Percentiles rank a stretch among this genome's conserved stretches.
Conservation (phyloP, 1,140 invertebrate genomes). For the Dendrolimus kikuchii region DNA sequence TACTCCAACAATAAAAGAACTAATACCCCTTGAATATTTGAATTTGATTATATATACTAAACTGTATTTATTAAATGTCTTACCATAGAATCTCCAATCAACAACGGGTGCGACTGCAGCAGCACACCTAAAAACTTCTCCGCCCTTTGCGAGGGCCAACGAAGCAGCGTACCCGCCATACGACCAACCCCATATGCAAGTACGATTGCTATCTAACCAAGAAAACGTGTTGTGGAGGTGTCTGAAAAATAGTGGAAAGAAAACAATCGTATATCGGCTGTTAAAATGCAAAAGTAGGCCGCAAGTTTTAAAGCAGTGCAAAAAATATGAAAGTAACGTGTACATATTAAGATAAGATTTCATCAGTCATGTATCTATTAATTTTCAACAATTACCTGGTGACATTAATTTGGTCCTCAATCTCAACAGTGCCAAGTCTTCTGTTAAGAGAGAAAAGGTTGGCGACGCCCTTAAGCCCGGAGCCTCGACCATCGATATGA, state of each 20-base stretch:
- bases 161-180: conserved; percentile 93
- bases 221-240: conserved; percentile 75
- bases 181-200: conserved; percentile 94
- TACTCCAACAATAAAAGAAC: too few relatives aligned
- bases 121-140: conserved; percentile 89
- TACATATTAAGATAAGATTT: too few relatives aligned
- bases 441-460: conserved; percentile 87
- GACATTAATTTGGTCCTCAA: conserved; percentile 83
- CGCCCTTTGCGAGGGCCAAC: conserved; percentile 85
- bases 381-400: too few relatives aligned
- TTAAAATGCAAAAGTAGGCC: too few relatives aligned
- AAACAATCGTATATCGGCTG: too few relatives aligned
- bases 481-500: conserved; percentile 91
- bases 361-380: too few relatives aligned
- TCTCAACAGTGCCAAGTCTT: conserved; percentile 88
- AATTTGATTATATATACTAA: background rate
- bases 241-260: too few relatives aligned
- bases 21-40: too few relatives aligned
- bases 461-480: conserved; percentile 86
- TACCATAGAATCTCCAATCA: conserved; percentile 90
- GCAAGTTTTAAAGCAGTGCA: too few relatives aligned
- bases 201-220: conserved; percentile 81
- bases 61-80: background rate
- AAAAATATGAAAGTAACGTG: too few relatives aligned
- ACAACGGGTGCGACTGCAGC: conserved; percentile 94